These are phyloP conservation scores for Antennarius striatus DNA, from an alignment of 2,113 vertebrate species.

Conservation along the genomic window DNA sequence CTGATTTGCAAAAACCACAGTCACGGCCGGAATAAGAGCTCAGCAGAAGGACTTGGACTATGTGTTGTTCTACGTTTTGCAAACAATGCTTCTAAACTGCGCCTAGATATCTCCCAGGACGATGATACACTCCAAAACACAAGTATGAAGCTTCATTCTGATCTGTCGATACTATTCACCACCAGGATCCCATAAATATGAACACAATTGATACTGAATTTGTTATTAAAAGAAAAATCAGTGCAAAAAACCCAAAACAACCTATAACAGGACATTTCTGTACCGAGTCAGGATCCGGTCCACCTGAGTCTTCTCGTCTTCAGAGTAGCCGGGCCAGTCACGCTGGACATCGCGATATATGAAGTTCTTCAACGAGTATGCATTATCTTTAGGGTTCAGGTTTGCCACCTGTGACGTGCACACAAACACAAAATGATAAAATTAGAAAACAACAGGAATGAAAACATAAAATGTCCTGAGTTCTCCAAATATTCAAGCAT, in stretches of 20 bases:
- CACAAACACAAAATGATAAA: background rate
- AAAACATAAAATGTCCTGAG: constrained; percentile 47
- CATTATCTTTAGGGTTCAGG: constrained; percentile 90
- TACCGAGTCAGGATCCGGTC: constrained; percentile 87
- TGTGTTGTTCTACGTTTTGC: no score
- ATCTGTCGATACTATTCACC: no score
- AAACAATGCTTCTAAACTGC: no score
- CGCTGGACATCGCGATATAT: constrained; percentile 88
- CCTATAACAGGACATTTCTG: background rate
- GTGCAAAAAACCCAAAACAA: constrained; percentile 2
- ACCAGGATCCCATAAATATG: no score
- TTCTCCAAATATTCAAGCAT: constrained; percentile 50
- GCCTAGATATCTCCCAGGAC: no score
- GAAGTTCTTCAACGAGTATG: constrained; percentile 89
- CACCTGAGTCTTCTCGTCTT: constrained; percentile 83
- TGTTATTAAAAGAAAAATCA: no score
- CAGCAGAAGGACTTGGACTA: no score
- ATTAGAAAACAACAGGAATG: background rate
- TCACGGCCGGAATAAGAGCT: no score
- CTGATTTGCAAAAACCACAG: no score
- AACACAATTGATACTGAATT: no score
- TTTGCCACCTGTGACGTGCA: constrained; percentile 83
- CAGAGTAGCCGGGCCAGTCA: constrained; percentile 93
- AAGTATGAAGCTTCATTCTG: no score
- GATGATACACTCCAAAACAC: no score